Conservation (phyloP, 2,797 vertebrate species). For the Urocyon cinereoargenteus region DNA sequence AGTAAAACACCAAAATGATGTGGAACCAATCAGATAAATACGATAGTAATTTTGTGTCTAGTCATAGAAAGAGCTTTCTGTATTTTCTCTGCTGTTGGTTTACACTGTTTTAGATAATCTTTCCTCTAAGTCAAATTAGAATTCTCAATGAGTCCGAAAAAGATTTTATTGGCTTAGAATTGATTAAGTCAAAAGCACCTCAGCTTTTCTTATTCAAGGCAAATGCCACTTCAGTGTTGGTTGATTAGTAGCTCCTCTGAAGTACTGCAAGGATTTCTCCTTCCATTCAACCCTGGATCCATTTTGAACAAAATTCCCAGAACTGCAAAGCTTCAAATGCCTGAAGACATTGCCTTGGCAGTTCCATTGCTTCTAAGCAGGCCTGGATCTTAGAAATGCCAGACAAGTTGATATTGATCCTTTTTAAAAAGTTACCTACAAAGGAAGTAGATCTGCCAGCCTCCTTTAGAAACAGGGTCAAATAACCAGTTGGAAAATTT, state of each 20-base stretch:
- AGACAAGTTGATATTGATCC: slow-evolving; percentile 24
- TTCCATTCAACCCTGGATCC: neutral
- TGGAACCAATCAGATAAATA: neutral
- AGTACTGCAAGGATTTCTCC: neutral
- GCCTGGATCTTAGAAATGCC: neutral
- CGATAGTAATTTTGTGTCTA: neutral
- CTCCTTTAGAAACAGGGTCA: slow-evolving; percentile 58
- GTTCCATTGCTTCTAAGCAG: neutral
- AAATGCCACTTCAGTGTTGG: neutral
- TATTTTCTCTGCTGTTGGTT: neutral
- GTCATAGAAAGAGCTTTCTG: neutral
- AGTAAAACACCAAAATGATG: neutral
- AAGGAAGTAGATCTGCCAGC: slow-evolving; percentile 45
- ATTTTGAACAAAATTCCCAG: neutral
- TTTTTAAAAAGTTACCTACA: slow-evolving; percentile 27
- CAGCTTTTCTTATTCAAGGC: neutral
- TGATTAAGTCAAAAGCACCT: neutral
- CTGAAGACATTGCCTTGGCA: neutral
- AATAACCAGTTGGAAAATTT: slow-evolving; percentile 67
- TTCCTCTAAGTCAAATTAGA: slow-evolving; percentile 24
- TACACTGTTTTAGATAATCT: neutral
- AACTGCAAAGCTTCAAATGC: neutral
- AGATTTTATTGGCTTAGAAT: neutral
- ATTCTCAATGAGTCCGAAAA: neutral
- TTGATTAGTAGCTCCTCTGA: neutral